Percentiles rank a stretch among this genome's conserved stretches.
phyloP scores from a whole-genome alignment of 1,140 invertebrate genomes.

The Mamestra configurata region DNA sequence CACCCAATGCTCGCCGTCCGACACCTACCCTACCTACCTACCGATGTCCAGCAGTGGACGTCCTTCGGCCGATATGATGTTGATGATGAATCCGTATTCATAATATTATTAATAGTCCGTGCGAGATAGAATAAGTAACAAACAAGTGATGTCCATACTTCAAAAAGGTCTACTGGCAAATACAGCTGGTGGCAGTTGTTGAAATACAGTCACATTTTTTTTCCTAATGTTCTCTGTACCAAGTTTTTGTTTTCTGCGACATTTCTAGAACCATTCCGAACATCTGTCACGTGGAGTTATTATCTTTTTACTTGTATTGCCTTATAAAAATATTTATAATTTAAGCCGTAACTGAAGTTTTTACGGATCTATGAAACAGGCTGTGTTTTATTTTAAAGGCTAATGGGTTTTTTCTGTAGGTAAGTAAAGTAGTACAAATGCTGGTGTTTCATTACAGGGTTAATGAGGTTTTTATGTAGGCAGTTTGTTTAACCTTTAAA shows the following conservation, averaged over 20 bases:
- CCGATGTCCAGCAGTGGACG: no score
- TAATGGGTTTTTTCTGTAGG: background rate
- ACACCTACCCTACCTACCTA: no score
- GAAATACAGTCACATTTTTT: background rate
- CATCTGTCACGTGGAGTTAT: constrained; percentile 1
- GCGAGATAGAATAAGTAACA: no score
- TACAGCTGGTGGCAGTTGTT: background rate
- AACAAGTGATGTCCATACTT: no score
- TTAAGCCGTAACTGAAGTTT: background rate
- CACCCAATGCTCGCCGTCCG: no score
- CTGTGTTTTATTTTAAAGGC: background rate
- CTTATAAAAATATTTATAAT: background rate
- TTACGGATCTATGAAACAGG: background rate
- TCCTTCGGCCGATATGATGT: no score
- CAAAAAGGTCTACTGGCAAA: background rate
- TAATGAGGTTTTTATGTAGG: background rate
- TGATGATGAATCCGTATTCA: no score
- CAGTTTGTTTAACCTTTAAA: background rate
- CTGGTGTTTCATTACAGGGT: background rate
- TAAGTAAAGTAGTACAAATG: background rate
- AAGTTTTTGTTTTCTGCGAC: background rate
- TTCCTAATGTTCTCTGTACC: background rate
- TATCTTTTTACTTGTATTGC: constrained; percentile 11
- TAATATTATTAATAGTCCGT: no score
- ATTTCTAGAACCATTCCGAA: background rate